A percentile compares a stretch with the other conserved stretches of the same genome.
These are phyloP conservation scores for Orthonychiurus folsomi DNA, from an alignment of 2,888 invertebrate species.

Conservation along the genomic window DNA sequence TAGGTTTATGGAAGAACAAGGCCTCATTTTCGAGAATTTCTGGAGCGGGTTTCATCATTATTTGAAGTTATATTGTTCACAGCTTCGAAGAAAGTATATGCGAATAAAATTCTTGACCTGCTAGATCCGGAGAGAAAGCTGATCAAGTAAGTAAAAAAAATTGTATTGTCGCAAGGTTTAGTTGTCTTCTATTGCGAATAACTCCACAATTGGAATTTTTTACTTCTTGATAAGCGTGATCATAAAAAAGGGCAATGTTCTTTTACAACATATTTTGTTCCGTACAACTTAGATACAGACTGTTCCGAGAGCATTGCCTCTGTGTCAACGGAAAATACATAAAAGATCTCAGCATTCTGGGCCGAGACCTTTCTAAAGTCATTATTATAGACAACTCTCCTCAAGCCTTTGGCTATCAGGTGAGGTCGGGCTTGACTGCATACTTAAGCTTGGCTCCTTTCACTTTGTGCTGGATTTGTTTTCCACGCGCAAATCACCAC, in stretches of 20 bases:
- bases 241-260: no score
- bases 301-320: constrained; percentile 92
- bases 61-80: constrained; percentile 94
- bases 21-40: constrained; percentile 83
- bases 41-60: constrained; percentile 72
- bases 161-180: background rate
- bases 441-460: background rate
- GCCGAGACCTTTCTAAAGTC: constrained; percentile 79
- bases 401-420: constrained; percentile 87
- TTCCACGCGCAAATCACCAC: background rate
- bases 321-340: constrained; percentile 94
- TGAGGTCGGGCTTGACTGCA: constrained; percentile 43
- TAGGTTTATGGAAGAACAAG: constrained; percentile 71
- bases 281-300: constrained; percentile 52
- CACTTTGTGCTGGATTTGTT: background rate
- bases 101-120: constrained; percentile 82
- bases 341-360: constrained; percentile 86
- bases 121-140: constrained; percentile 79
- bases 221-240: no score
- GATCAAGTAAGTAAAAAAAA: constrained; percentile 60
- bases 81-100: constrained; percentile 90
- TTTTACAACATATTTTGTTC: background rate
- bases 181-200: background rate
- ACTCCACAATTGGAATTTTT: no score
- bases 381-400: constrained; percentile 82